phyloP scores from a whole-genome alignment of 2,113 vertebrate species.

The Anoplopoma fimbria region DNA sequence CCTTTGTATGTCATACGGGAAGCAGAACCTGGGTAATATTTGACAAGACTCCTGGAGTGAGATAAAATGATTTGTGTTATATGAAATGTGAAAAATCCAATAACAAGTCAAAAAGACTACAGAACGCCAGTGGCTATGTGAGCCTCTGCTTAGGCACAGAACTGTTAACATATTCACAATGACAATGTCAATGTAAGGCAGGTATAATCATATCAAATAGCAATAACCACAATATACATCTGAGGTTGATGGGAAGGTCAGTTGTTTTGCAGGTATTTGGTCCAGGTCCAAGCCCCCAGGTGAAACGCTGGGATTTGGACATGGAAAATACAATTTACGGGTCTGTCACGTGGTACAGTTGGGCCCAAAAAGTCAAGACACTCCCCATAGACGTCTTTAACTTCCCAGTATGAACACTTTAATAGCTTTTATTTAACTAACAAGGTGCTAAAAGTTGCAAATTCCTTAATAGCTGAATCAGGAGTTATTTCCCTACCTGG shows the following conservation, averaged over 20 bases:
- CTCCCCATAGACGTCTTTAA: background rate
- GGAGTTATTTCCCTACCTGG: no score
- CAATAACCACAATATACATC: background rate
- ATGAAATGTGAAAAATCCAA: background rate
- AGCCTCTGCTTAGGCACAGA: no score
- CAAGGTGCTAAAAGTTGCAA: no score
- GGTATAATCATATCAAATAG: background rate
- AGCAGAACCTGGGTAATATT: slow-evolving; percentile 90
- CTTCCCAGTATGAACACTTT: no score
- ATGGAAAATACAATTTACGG: background rate
- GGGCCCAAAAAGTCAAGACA: no score
- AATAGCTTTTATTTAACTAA: no score
- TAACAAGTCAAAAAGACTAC: no score
- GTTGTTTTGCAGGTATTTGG: background rate
- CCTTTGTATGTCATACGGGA: slow-evolving; percentile 91
- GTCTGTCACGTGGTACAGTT: background rate
- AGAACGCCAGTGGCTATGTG: background rate
- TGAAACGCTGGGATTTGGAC: background rate
- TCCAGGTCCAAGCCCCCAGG: background rate
- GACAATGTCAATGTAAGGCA: background rate
- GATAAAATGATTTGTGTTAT: background rate
- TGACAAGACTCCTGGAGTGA: slow-evolving; percentile 84
- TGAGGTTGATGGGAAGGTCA: background rate
- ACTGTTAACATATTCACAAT: background rate
- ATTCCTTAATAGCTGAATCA: no score